Base-by-base conservation (phyloP, 1,140 invertebrate genomes). In the Drosophila asahinai region DNA sequence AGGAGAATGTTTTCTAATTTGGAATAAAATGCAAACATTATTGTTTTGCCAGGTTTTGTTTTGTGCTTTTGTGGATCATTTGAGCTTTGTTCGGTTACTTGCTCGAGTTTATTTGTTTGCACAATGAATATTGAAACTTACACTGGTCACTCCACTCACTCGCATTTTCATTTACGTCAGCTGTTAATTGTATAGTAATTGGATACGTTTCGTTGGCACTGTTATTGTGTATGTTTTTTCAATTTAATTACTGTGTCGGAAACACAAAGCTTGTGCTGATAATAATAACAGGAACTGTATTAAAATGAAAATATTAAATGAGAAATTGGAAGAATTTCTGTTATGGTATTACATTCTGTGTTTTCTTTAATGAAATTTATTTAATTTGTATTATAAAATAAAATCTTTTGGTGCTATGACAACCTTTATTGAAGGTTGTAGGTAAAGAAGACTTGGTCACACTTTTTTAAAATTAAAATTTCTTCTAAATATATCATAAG, bases 11-110 rank as follows among this genome's bases (percentile, higher is more conserved):
- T 52, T 77, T 78, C 63, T 62, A 68, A 78, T 78, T 74, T 82
- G 68, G 19, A 36, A 73, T 73, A 71, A 70, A 70, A 70, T 30
- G n/a, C 65, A 70, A 70, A 73, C 27, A 52, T 73, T 73, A 73
- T 73, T 73, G 70, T 73, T 52, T 72, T 5, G 8, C 36, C 38
- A 25, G 15, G 30, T 47, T 22, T 72, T 51, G 47, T 36, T 61
- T 48, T 61, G 43, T 72, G 45, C 47, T 70, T 68, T 72, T 70
- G 54, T 67, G 65, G 52, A 42, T 47, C 55, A 57, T 45, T 36
- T 60, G 14, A 45, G 58, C 17, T 47, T 60, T 51, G 22, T 45
- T 30, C 49, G 17, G n/a, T 55, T 9, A 42, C 40, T 45, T 70
- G n/a, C 27, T 40, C 5, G 5, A 38, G 42, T 48, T 36, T 36